Base-by-base conservation (phyloP, 2,113 vertebrate genomes). In the Fregetta grallaria region DNA sequence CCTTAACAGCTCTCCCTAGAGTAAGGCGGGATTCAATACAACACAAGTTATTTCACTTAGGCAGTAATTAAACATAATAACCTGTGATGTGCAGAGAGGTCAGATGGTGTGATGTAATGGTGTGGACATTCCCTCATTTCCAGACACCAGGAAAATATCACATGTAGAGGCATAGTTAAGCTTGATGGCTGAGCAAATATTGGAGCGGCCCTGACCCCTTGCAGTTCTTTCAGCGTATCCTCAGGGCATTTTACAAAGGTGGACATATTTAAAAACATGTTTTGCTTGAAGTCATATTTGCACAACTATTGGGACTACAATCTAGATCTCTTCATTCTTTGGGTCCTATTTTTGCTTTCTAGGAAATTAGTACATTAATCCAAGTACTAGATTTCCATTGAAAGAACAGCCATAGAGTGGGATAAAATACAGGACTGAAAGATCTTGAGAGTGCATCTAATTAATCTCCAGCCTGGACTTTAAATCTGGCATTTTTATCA, bases 131-230 rank as follows among this genome's bases (percentile, higher is more conserved):
- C 38, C 44, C 34, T 42, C 10, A 7, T 59, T 63, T 74, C 93
- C 62, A 88, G 68, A 53, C 62, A 49, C 17, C 45, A 32, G n/a
- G 50, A 81, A 49, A 80, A 50, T 12, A 61, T 18, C 56, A 4
- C 5, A 0, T 27, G 16, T 15, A 45, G 42, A 66, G 16, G 1
- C 1, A 1, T 4, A 32, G n/a, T 67, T 61, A 61, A 62, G 22
- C 47, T 26, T 66, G 25, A 40, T 6, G 32, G 49, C 62, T 55
- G 74, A 71, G 45, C 62, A 88, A 66, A 71, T 15, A 65, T 3
- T 59, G 45, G 23, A 55, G 63, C 13, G 2, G 25, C 68, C 55
- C 74, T 65, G 56, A 36, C 15, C 44, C 8, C 32, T 65, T 13
- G 8, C 44, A 36, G 9, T 40, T 59, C 36, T 45, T 44, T 75